These are phyloP conservation scores for Mylabris sibirica DNA, from an alignment of 2,888 invertebrate species.

Conservation along the genomic window DNA sequence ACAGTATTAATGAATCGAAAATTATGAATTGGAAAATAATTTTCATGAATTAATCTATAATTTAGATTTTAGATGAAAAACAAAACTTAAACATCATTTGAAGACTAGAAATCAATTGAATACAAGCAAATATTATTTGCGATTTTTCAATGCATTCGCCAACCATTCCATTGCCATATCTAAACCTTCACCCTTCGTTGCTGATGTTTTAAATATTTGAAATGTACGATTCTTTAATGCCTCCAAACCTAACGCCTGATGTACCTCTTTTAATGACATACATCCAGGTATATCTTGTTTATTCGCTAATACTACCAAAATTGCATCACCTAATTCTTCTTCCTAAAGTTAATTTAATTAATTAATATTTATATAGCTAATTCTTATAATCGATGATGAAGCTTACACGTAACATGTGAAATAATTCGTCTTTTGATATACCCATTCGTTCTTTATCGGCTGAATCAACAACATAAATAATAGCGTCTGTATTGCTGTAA, in stretches of 20 bases:
- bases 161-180: constrained; percentile 99
- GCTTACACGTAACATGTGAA: constrained; percentile 94
- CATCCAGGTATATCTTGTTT: constrained; percentile 99
- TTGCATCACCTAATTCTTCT: constrained; percentile 91
- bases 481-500: constrained; percentile 99
- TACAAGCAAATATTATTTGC: constrained; percentile 72
- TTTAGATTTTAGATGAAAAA: not conserved
- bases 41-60: constrained; percentile 4
- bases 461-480: constrained; percentile 99
- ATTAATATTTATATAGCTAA: constrained; percentile 16
- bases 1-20: not conserved
- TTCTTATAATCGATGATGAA: constrained; percentile 11
- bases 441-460: constrained; percentile 99
- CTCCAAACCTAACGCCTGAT: constrained; percentile 94
- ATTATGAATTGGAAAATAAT: not conserved
- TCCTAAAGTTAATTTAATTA: constrained; percentile 68
- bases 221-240: constrained; percentile 96
- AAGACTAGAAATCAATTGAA: constrained; percentile 43
- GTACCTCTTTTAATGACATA: constrained; percentile 95
- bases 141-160: constrained; percentile 86
- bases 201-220: constrained; percentile 99
- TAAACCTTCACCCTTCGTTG: constrained; percentile 96
- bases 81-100: constrained; percentile 19
- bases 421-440: constrained; percentile 97
- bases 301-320: constrained; percentile 96